Percentiles rank a stretch among this genome's conserved stretches.
These are phyloP conservation scores for Hycleus cichorii DNA, from an alignment of 1,140 invertebrate species.

Conservation along the genomic window DNA sequence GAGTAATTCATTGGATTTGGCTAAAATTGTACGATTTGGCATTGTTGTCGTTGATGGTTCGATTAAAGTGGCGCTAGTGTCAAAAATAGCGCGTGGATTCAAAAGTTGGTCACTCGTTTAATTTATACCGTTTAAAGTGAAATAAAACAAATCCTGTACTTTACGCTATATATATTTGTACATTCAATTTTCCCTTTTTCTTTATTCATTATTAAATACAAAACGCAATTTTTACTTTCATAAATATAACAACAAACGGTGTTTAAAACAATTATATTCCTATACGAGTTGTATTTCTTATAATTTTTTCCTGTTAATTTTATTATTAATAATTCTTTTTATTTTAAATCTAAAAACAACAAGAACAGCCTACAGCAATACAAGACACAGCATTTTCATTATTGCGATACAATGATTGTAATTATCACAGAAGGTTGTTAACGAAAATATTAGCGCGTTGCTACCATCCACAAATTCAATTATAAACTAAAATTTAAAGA, in stretches of 20 bases:
- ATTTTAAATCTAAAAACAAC: constrained; percentile 20
- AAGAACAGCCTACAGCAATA: constrained; percentile 36
- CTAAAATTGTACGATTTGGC: too few relatives aligned
- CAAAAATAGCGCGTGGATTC: too few relatives aligned
- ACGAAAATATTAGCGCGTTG: constrained; percentile 21
- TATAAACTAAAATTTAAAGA: background rate
- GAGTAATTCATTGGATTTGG: too few relatives aligned
- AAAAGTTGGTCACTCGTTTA: too few relatives aligned
- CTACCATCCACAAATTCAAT: constrained; percentile 8
- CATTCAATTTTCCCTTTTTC: background rate
- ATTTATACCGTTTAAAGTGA: too few relatives aligned
- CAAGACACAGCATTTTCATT: constrained; percentile 40
- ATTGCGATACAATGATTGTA: constrained; percentile 40
- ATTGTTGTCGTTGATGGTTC: too few relatives aligned
- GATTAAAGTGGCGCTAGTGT: too few relatives aligned
- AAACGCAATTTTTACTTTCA: background rate
- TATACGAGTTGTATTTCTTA: too few relatives aligned
- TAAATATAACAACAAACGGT: background rate
- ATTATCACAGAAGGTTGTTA: constrained; percentile 39
- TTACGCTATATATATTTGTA: background rate
- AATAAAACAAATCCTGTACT: too few relatives aligned
- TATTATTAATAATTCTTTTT: background rate
- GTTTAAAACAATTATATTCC: too few relatives aligned
- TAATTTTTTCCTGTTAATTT: too few relatives aligned
- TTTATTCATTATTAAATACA: background rate